phyloP scores from a whole-genome alignment of 2,113 vertebrate species.

The Candoia aspera region DNA sequence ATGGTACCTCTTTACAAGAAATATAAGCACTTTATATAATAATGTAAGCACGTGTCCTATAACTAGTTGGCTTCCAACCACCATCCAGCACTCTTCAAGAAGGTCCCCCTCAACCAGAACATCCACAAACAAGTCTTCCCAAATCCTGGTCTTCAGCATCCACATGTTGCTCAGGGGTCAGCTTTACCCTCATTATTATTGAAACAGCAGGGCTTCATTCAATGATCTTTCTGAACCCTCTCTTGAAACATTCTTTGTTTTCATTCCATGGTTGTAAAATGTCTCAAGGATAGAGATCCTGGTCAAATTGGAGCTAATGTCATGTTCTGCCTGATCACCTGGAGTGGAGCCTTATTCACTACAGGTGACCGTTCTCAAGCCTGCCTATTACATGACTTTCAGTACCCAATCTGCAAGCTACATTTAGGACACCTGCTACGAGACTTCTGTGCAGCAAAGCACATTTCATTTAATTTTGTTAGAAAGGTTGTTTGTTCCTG shows the following conservation, averaged over 20 bases:
- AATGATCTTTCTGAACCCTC: not conserved
- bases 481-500: not conserved
- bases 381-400: not conserved
- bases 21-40: too few species aligned
- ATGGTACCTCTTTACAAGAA: too few species aligned
- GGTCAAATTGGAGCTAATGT: not conserved
- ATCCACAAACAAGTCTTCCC: too few species aligned
- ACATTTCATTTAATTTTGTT: not conserved
- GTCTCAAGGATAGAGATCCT: not conserved
- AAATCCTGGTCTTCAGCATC: too few species aligned
- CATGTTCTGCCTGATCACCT: not conserved
- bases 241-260: not conserved
- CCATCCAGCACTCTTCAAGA: too few species aligned
- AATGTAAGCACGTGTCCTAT: too few species aligned
- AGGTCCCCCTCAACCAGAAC: too few species aligned
- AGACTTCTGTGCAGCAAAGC: not conserved
- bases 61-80: too few species aligned
- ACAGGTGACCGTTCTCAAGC: not conserved
- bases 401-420: not conserved
- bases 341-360: not conserved
- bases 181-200: not conserved
- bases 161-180: too few species aligned
- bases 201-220: not conserved
- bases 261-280: not conserved
- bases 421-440: not conserved